Evolutionary conservation across 2,888 invertebrate species (phyloP).

Genomic region (Apocheima hispidaria): DNA sequence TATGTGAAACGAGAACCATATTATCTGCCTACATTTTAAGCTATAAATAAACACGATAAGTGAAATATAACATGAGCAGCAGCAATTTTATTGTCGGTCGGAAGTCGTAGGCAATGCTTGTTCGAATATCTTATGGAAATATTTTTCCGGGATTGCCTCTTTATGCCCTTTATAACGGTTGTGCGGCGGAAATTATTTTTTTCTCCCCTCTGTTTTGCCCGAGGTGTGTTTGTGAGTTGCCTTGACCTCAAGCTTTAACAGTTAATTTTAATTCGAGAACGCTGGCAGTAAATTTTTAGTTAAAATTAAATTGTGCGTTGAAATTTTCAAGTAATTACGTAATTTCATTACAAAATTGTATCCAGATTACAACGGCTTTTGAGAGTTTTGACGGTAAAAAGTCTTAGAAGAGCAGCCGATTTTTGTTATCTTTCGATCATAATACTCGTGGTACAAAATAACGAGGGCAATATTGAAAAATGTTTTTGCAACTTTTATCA

Average conservation of each 20-base stretch:
- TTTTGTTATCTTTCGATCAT: too few relatives aligned
- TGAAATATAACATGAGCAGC: not conserved
- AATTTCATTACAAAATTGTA: not conserved
- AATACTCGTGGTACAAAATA: too few relatives aligned
- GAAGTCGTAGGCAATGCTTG: conserved; percentile 11
- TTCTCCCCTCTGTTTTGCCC: conserved; percentile 13
- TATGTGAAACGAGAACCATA: not conserved
- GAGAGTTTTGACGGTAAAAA: not conserved
- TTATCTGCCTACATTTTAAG: not conserved
- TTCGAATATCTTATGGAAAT: conserved; percentile 12
- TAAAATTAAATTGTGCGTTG: conserved; percentile 8
- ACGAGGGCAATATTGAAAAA: too few relatives aligned
- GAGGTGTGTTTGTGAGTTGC: conserved; percentile 19
- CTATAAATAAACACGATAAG: conserved; percentile 19
- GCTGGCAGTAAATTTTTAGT: conserved; percentile 17
- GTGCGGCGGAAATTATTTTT: conserved; percentile 26
- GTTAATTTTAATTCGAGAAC: conserved; percentile 19
- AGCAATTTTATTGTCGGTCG: conserved; percentile 10
- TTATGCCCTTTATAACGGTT: conserved; percentile 14
- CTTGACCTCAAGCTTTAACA: conserved; percentile 25
- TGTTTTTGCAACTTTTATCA: too few relatives aligned
- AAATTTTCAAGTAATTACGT: conserved; percentile 3
- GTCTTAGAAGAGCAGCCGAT: too few relatives aligned
- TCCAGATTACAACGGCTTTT: not conserved
- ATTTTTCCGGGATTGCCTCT: conserved; percentile 12